Evolutionary conservation across 2,797 vertebrate genomes (phyloP), one percentile per base, ranked within the genome.

Genomic region (Notamacropus eugenii): DNA sequence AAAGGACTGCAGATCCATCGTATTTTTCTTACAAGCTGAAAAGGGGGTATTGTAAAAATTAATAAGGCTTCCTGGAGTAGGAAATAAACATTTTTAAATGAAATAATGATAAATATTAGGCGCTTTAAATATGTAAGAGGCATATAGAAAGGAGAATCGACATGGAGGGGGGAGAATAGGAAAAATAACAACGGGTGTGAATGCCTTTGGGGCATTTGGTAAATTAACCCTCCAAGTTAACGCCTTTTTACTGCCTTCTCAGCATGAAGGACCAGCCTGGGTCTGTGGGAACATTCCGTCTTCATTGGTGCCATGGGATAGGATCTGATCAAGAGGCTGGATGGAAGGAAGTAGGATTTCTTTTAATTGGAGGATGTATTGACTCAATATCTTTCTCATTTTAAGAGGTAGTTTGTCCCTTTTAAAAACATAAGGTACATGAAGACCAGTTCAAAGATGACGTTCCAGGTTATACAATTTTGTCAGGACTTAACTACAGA

Each of bases 91-190:
- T 95, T 95, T 95, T 14, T 2, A 96, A 97, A 96, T 96, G 91
- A 96, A 97, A 90, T 94, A 95, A 96, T 96, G 93, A 93, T 96
- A 95, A 97, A 96, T 90, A 95, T 96, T 97, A 96, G 95, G 91
- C 55, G 95, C 46, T 97, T 97, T 94, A 97, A 97, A 95, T 97
- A 97, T 96, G 91, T 96, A 95, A 94, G 90, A 97, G 96, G 55
- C 67, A 93, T 95, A 74, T 90, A 91, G 96, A 97, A 95, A 93
- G 96, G 93, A 90, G 96, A 90, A 95, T 92, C 95, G 96, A 94
- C 54, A 55, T 92, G 9, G 4, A 54, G 91, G 54, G 62, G 54
- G 8, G 62, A 67, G n/a, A 91, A 50, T 56, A 96, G 92, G 46
- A 96, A 96, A 55, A 90, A 97, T 29, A 57, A 97, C 91, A 95